Base-by-base conservation (phyloP, 2,888 invertebrate genomes). In the Chymomyza caudatula region DNA sequence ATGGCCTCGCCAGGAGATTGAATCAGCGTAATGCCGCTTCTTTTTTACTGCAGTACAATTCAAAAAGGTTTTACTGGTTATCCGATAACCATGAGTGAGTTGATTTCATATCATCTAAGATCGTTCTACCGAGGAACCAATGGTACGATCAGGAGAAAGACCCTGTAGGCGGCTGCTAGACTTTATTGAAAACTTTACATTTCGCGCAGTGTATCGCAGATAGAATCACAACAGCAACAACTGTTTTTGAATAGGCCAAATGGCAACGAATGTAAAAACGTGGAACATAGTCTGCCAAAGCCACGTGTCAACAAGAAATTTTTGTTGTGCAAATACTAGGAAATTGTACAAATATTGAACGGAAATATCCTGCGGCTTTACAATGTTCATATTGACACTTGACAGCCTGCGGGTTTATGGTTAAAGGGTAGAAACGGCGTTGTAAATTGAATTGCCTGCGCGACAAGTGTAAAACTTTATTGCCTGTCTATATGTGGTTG, bases 291-390 rank as follows among this genome's bases (percentile, higher is more conserved):
- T 37, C 29, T 37, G 29, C 11, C 4, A 37, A 11, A 37, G 29
- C 29, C 29, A 42, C 42, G 60, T 23, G 51, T 70, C 65, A 76
- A 67, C 67, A 69, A 52, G 69, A 74, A 76, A 75, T 11, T 73
- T 77, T 52, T 71, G 71, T 64, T 78, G 72, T 57, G 61, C 77
- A 83, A 83, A 79, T 71, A 81, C 11, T 70, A 64, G 77, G 77
- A 81, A 81, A 79, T 75, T 72, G 81, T 71, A 69, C 75, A 82
- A 82, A 82, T 79, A 82, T 83, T 82, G 72, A 83, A 75, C 81
- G 84, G 82, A 82, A 79, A 82, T 83, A 79, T 78, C 79, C 79
- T 75, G 76, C 69, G 78, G 82, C 71, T 72, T 68, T 51, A 65
- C 53, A 64, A 44, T 37, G 56, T 59, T 66, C 63, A 65, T 60